phyloP scores from a whole-genome alignment of 2,113 vertebrate species.

The Micronycteris hirsuta region DNA sequence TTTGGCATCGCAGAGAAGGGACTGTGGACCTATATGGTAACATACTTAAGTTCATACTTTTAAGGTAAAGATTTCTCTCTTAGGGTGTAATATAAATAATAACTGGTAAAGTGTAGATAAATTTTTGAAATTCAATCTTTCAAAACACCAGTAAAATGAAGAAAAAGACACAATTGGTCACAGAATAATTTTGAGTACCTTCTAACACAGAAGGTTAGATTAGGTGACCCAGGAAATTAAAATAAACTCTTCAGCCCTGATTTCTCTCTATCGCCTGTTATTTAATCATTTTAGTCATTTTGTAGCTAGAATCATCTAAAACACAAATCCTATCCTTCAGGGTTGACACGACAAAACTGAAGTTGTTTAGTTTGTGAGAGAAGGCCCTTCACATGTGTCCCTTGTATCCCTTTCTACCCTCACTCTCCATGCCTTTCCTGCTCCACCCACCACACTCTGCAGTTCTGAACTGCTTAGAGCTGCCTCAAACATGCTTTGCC shows the following conservation, averaged over 20 bases:
- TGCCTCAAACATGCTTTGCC: background rate
- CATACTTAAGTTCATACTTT: constrained; percentile 32
- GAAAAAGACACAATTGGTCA: background rate
- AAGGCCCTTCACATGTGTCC: background rate
- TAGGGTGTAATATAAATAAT: constrained; percentile 25
- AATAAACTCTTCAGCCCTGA: background rate
- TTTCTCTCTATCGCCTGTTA: background rate
- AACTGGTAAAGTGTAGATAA: constrained; percentile 13
- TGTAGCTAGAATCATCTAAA: constrained; percentile 34
- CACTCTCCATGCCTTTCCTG: background rate
- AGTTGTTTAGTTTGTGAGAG: constrained; percentile 30
- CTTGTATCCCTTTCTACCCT: background rate
- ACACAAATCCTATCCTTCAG: constrained; percentile 15
- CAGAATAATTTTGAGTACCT: constrained; percentile 29
- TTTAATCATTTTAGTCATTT: constrained; percentile 25
- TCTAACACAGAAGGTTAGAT: constrained; percentile 3
- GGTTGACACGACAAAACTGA: background rate
- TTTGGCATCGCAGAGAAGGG: constrained; percentile 19
- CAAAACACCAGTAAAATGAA: constrained; percentile 41
- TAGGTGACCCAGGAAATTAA: background rate
- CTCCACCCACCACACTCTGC: background rate
- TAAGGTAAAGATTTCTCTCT: constrained; percentile 25
- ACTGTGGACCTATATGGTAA: background rate
- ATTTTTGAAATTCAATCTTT: constrained; percentile 41
- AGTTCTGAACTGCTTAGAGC: background rate